Conservation (phyloP, 1,140 invertebrate species). For the Linepithema humile region DNA sequence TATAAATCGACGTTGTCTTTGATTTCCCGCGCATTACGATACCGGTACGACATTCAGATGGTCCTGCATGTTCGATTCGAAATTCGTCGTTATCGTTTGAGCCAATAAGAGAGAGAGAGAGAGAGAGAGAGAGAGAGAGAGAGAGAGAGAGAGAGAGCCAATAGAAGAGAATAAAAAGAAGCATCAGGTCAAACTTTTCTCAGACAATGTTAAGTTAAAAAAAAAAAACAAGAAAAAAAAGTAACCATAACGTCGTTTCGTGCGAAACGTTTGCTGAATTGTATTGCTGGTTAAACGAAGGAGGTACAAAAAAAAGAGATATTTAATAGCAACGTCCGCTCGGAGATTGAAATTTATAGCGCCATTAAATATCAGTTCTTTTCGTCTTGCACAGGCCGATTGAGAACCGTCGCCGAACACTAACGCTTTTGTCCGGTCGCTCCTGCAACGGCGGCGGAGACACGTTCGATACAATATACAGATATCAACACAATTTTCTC, state of each 20-base stretch:
- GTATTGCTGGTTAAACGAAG: not conserved
- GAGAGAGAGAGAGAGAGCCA: no score
- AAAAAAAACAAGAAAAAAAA: not conserved
- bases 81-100: not conserved
- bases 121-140: not conserved
- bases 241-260: not conserved
- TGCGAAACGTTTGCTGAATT: not conserved
- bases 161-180: not conserved
- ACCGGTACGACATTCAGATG: not conserved
- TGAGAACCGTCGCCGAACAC: not conserved
- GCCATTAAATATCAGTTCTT: not conserved
- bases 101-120: not conserved
- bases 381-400: not conserved
- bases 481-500: conserved; percentile 25
- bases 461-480: not conserved
- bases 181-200: not conserved
- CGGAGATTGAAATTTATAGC: conserved; percentile 12
- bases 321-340: conserved; percentile 12
- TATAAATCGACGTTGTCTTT: not conserved
- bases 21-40: conserved; percentile 39
- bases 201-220: no score
- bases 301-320: not conserved
- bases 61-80: not conserved
- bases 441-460: not conserved
- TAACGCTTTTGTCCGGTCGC: not conserved